phyloP scores from a whole-genome alignment of 1,140 invertebrate genomes.

The Trachymyrmex cornetzi region DNA sequence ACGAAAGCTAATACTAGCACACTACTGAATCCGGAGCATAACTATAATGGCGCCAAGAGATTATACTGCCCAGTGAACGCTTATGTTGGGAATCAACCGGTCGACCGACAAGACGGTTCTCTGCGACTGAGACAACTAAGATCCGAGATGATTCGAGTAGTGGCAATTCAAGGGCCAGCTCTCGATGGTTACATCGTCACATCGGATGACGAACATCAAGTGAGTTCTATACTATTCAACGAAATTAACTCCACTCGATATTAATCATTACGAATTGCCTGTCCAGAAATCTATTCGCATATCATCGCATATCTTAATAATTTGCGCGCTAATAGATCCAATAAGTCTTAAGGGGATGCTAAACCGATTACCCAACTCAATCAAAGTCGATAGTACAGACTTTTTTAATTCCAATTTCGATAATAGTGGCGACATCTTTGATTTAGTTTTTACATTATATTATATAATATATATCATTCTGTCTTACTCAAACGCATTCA shows the following conservation, averaged over 20 bases:
- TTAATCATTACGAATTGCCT: not conserved
- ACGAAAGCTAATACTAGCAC: slow-evolving; percentile 44
- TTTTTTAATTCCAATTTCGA: too few species aligned
- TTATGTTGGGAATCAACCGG: slow-evolving; percentile 77
- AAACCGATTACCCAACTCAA: too few species aligned
- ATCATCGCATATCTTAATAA: not conserved
- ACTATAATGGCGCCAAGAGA: slow-evolving; percentile 80
- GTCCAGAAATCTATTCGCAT: not conserved
- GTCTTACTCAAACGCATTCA: too few species aligned
- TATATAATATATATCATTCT: too few species aligned
- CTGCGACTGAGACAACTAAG: slow-evolving; percentile 88
- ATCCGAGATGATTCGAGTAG: slow-evolving; percentile 89
- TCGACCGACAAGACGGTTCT: slow-evolving; percentile 82
- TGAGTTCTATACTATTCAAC: slow-evolving; percentile 79
- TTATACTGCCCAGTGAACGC: slow-evolving; percentile 73
- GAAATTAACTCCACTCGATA: slow-evolving; percentile 1
- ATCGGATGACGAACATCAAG: slow-evolving; percentile 93
- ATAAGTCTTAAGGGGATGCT: too few species aligned
- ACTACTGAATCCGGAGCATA: slow-evolving; percentile 56
- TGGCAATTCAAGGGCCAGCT: slow-evolving; percentile 88
- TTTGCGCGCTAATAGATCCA: not conserved
- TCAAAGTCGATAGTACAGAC: too few species aligned
- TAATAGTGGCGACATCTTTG: too few species aligned
- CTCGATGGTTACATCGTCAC: slow-evolving; percentile 93
- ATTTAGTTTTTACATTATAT: too few species aligned